These are phyloP conservation scores for Syngnathoides biaculeatus DNA, from an alignment of 2,113 vertebrate genomes.

Conservation along the genomic window DNA sequence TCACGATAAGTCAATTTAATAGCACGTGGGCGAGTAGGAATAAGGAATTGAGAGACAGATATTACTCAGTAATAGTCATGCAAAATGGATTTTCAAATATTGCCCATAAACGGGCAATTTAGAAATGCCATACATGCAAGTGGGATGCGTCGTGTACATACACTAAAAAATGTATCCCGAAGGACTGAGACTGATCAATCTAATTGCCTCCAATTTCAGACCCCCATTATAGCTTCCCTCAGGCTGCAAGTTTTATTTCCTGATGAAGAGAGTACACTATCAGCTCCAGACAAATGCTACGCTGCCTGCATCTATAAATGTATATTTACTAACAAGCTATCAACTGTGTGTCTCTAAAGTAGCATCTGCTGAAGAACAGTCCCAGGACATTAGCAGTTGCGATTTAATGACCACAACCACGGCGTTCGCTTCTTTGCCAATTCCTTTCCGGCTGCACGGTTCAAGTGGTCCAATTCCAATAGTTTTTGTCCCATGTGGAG, in stretches of 20 bases:
- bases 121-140: slow-evolving; percentile 26
- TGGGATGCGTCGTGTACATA: slow-evolving; percentile 4
- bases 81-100: slow-evolving; percentile 32
- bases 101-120: slow-evolving; percentile 44
- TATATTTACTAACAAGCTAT: slow-evolving; percentile 11
- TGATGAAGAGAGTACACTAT: slow-evolving; percentile 23
- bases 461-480: background rate
- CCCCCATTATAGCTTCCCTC: slow-evolving; percentile 29
- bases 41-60: slow-evolving; percentile 23
- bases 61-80: slow-evolving; percentile 45
- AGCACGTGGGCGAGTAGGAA: slow-evolving; percentile 45
- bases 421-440: slow-evolving; percentile 1
- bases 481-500: background rate
- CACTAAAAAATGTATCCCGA: background rate
- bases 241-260: slow-evolving; percentile 39
- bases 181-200: slow-evolving; percentile 16
- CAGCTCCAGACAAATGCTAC: slow-evolving; percentile 7
- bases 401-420: background rate
- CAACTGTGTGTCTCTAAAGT: background rate
- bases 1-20: slow-evolving; percentile 64
- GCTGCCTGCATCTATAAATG: slow-evolving; percentile 7
- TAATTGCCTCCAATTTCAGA: slow-evolving; percentile 12
- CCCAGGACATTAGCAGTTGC: background rate
- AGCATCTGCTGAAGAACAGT: background rate
- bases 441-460: background rate